Conservation (phyloP, 2,888 invertebrate genomes). For the Ornithoptera priamus region DNA sequence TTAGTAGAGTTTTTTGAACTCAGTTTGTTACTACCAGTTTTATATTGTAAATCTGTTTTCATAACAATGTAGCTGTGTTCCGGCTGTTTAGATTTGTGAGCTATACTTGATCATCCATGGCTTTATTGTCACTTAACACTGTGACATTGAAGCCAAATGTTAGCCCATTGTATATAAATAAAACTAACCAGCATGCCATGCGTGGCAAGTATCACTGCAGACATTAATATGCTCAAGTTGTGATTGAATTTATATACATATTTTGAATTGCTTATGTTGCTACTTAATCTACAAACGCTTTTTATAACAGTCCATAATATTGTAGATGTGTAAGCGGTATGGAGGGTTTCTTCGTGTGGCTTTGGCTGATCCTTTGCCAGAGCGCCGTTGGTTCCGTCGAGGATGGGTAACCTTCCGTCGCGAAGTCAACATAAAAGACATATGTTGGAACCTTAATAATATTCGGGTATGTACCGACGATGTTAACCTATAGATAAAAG, state of each 20-base stretch:
- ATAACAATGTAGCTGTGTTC: too few species aligned
- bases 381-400: slow-evolving; percentile 96
- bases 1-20: too few species aligned
- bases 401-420: slow-evolving; percentile 99
- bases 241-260: not conserved
- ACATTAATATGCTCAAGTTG: too few species aligned
- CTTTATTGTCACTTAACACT: too few species aligned
- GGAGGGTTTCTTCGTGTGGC: slow-evolving; percentile 97
- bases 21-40: too few species aligned
- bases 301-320: not conserved
- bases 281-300: not conserved
- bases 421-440: slow-evolving; percentile 98
- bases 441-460: slow-evolving; percentile 99
- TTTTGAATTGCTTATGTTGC: not conserved
- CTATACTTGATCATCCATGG: too few species aligned
- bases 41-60: too few species aligned
- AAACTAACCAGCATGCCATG: too few species aligned
- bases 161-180: too few species aligned
- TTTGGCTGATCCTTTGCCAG: slow-evolving; percentile 97
- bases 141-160: too few species aligned
- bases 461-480: slow-evolving; percentile 82
- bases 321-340: slow-evolving; percentile 91
- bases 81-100: too few species aligned
- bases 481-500: not conserved
- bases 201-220: too few species aligned